Conservation (phyloP, 2,888 invertebrate genomes). For the Cantharis rufa region DNA sequence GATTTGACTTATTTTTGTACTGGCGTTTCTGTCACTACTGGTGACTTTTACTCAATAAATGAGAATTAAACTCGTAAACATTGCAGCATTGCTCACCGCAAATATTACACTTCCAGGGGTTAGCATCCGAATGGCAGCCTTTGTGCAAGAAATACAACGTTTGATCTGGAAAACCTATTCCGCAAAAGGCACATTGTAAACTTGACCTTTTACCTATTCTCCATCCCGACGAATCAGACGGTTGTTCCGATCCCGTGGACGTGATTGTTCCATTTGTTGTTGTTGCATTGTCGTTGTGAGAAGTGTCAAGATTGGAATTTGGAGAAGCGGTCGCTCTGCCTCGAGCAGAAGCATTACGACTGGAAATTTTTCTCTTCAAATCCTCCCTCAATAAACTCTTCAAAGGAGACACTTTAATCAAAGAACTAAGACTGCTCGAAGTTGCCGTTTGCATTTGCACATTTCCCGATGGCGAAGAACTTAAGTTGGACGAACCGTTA, state of each 20-base stretch:
- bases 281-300: constrained; percentile 57
- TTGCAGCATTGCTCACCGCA: constrained; percentile 95
- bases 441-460: constrained; percentile 59
- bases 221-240: constrained; percentile 55
- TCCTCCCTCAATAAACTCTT: constrained; percentile 85
- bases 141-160: constrained; percentile 96
- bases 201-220: constrained; percentile 58
- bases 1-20: neutral
- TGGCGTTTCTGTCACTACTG: constrained; percentile 54
- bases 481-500: constrained; percentile 52
- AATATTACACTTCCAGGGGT: constrained; percentile 97
- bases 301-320: constrained; percentile 54
- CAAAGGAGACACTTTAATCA: constrained; percentile 83
- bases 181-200: constrained; percentile 87
- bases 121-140: constrained; percentile 95
- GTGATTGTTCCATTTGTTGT: constrained; percentile 69
- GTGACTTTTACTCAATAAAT: constrained; percentile 91
- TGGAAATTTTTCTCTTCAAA: constrained; percentile 78
- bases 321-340: constrained; percentile 53
- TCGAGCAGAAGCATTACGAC: constrained; percentile 63
- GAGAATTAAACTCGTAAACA: constrained; percentile 96
- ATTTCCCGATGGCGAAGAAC: constrained; percentile 48
- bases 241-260: constrained; percentile 70
- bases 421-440: constrained; percentile 73
- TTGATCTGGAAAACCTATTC: constrained; percentile 93